These are phyloP conservation scores for Eurytoma adleriae DNA, from an alignment of 2,888 invertebrate species.

Conservation along the genomic window DNA sequence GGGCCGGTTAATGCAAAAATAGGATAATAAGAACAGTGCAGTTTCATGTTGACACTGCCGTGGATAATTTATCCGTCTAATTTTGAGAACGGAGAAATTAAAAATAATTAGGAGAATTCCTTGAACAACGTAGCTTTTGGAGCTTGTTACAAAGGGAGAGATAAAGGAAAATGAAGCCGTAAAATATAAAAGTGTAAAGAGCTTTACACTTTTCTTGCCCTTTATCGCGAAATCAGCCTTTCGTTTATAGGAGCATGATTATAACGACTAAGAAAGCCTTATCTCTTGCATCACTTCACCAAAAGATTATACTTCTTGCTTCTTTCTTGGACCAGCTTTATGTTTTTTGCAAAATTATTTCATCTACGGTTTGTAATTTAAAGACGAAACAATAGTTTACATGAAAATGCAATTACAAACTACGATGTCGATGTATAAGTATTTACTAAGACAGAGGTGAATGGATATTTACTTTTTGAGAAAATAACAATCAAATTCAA, in stretches of 20 bases:
- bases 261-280: slow-evolving; percentile 61
- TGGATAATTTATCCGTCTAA: no score
- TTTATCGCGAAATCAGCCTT: slow-evolving; percentile 48
- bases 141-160: neutral
- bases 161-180: neutral
- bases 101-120: neutral
- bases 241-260: slow-evolving; percentile 60
- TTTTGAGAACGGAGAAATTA: neutral
- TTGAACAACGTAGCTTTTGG: no score
- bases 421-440: no score
- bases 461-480: neutral
- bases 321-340: neutral
- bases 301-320: slow-evolving; percentile 19
- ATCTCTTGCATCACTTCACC: slow-evolving; percentile 49
- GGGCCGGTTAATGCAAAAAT: neutral
- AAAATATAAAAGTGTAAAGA: slow-evolving; percentile 10
- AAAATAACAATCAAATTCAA: neutral
- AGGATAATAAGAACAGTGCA: no score
- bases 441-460: no score
- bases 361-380: no score
- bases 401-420: no score
- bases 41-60: neutral
- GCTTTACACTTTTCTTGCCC: slow-evolving; percentile 58
- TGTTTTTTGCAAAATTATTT: no score
- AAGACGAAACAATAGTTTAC: no score